A percentile compares a stretch with the other conserved stretches of the same genome.
phyloP scores from a whole-genome alignment of 2,113 vertebrate species.

The Pan troglodytes region NHGRI_mPanTro3-v2.1_pri NC_072403.2:168151001-168151500 shows the following conservation, averaged over 20 bases:
- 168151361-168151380: rapidly evolving
- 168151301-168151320: background rate
- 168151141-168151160: background rate
- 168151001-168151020: background rate
- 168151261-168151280: background rate
- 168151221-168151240: background rate
- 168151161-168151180: background rate
- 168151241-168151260: background rate
- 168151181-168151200: no score
- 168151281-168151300: background rate
- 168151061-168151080: background rate
- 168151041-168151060: background rate
- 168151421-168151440: background rate
- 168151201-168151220: background rate
- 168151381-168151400: background rate
- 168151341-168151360: background rate
- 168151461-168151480: background rate
- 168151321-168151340: rapidly evolving
- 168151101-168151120: background rate
- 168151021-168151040: constrained; percentile 6
- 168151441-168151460: background rate
- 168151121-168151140: background rate
- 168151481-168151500: background rate
- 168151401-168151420: background rate
- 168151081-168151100: background rate